Evolutionary conservation across 1,140 invertebrate genomes (phyloP), one percentile per base, ranked within the genome.

Genomic region (Drosophila nigrodunni): DNA sequence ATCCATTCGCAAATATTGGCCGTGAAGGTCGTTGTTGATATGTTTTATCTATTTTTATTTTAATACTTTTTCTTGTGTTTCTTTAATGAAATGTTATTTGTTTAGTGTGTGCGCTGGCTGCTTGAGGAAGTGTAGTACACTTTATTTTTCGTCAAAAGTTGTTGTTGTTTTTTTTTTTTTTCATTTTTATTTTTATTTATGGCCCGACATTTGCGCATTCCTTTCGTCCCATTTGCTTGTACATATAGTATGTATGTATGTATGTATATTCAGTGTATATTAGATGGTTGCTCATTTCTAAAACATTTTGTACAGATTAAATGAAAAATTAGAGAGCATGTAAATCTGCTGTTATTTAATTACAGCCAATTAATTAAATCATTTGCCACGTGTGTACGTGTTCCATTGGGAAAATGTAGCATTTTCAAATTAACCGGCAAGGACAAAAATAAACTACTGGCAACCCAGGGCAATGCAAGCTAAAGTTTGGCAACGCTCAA

Each of bases 191-290:
- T 66, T 61, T 89, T 89, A 89, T 89, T 89, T 89, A 89, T 89
- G 81, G 73, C 80, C 65, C 78, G 81, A 81, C 85, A 89, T 90
- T 89, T 89, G 80, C 64, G 70, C 80, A 89, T 89, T 85, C 86
- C 69, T 83, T 78, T 68, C 41, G 60, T 62, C 60, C 60, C 59
- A 71, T 74, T 70, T 37, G 71, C 58, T 30, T 34, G 15, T 50
- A 15, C 13, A 58, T 35, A 57, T 57, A 30, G 18, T 60, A 54
- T 52, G 34, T 50, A 37, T 10, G 15, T 39, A 18, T 10, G 50
- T 34, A 15, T 35, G 39, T 69, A 15, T 35, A 46, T 47, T 10
- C 7, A 35, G n/a, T 15, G 37, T 52, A 46, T 13, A 60, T 44
- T n/a, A 8, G 1, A 13, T 25, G n/a, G 13, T 41, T 47, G 68